phyloP scores from a whole-genome alignment of 2,888 invertebrate genomes.

The Macrophya alboannulata region DNA sequence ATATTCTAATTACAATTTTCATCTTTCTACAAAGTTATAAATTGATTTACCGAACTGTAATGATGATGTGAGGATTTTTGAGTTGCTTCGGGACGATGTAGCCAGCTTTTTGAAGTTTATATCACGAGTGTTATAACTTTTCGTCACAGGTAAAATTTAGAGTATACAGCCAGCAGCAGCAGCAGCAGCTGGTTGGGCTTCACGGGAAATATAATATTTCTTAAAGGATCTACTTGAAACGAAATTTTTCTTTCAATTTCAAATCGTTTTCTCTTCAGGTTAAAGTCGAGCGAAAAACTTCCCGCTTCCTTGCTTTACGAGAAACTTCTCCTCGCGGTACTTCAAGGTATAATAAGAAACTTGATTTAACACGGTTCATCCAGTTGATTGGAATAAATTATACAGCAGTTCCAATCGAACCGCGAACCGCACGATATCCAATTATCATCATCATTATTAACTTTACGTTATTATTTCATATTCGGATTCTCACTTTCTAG shows the following conservation, averaged over 20 bases:
- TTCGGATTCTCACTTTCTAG: neutral
- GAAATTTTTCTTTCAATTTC: conserved; percentile 20
- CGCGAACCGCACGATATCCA: neutral
- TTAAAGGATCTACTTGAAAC: neutral
- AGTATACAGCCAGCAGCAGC: neutral
- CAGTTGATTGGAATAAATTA: conserved; percentile 26
- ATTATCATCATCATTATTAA: neutral
- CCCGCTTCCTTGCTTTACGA: neutral
- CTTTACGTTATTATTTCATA: too few relatives aligned
- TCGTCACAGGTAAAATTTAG: neutral
- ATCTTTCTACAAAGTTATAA: too few relatives aligned
- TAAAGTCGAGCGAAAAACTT: neutral
- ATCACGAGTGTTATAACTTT: too few relatives aligned
- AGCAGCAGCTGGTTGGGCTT: neutral
- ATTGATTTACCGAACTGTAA: too few relatives aligned
- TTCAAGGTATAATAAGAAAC: conserved; percentile 1
- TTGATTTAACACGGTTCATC: conserved; percentile 9
- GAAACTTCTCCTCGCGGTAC: neutral
- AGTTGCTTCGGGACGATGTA: too few relatives aligned
- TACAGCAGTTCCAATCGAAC: neutral
- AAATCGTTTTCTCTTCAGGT: conserved; percentile 15
- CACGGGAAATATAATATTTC: neutral
- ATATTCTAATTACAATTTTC: too few relatives aligned
- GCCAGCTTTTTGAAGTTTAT: too few relatives aligned
- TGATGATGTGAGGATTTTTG: too few relatives aligned